Evolutionary conservation across 1,140 invertebrate genomes (phyloP), one percentile per base, ranked within the genome.

Genomic region (Riptortus pedestris): DNA sequence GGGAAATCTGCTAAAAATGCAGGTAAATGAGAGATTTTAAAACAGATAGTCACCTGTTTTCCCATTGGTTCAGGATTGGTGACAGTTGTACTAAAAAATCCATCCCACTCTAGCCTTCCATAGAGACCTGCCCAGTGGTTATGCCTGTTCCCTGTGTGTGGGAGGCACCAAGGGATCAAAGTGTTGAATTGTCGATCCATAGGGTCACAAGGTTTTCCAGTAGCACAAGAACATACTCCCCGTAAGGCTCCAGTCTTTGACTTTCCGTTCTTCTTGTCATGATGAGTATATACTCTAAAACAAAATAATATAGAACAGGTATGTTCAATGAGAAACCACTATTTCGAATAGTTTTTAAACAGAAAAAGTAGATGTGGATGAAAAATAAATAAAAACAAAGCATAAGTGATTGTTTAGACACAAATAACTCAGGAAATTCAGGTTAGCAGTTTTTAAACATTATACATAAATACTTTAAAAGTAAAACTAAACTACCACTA

Each of bases 21-120:
- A n/a, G n/a, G n/a, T n/a, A n/a, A n/a, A n/a, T n/a, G n/a, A n/a
- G n/a, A n/a, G n/a, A n/a, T n/a, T n/a, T n/a, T n/a, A n/a, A n/a
- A n/a, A n/a, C n/a, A n/a, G n/a, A n/a, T 5, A 38, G 31, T 7
- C 66, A 81, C 89, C 78, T 92, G 90, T 80, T 92, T 92, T 61
- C 90, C 88, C 87, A 93, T 92, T 9, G 90, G 90, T 72, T 93
- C 90, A 45, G 90, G 90, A 77, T 92, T 91, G n/a, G 90, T 92
- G 59, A 86, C 80, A 7, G 89, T 92, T 2, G 90, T 93, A 63
- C 81, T 81, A 73, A 93, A 93, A 77, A 87, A 91, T 14, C 89
- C 90, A 71, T 90, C 82, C 88, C 88, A 92, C 63, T 86, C 83
- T 1, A 93, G 71, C 61, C 91, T 79, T 0, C 90, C 81, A 65